phyloP scores from a whole-genome alignment of 23 tunicate species.

The Ciona savignyi region DNA sequence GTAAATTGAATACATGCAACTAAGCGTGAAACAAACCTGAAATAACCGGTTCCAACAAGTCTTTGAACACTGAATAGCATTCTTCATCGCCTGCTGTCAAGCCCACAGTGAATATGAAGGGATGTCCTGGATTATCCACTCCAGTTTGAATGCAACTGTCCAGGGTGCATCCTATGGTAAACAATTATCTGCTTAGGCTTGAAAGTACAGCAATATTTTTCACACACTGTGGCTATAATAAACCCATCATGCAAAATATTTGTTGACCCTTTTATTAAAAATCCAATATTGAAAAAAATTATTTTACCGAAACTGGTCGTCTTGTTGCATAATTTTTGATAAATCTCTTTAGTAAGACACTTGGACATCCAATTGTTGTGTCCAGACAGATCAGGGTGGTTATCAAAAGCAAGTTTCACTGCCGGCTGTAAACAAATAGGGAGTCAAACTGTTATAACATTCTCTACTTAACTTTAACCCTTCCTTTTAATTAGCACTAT shows the following conservation, averaged over 20 bases:
- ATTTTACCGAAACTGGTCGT: constrained; percentile 55
- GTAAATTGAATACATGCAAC: too few relatives aligned
- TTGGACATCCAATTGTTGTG: constrained; percentile 96
- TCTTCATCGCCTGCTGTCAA: constrained; percentile 95
- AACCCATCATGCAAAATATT: too few relatives aligned
- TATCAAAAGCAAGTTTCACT: constrained; percentile 5
- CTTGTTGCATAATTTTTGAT: constrained; percentile 43
- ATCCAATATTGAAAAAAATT: background rate
- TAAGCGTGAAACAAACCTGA: constrained; percentile 58
- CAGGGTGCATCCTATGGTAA: constrained; percentile 60
- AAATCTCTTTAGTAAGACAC: constrained; percentile 73
- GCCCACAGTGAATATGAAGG: constrained; percentile 95
- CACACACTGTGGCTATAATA: too few relatives aligned
- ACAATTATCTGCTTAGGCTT: too few relatives aligned
- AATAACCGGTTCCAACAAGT: constrained; percentile 81
- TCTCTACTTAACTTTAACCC: too few relatives aligned
- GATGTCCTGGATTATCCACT: constrained; percentile 93
- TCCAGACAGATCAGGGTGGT: constrained; percentile 66
- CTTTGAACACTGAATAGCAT: constrained; percentile 73
- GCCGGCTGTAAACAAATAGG: background rate
- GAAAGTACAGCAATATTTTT: too few relatives aligned
- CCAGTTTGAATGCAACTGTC: constrained; percentile 86
- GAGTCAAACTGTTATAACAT: background rate
- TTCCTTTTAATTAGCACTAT: too few relatives aligned
- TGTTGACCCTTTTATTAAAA: background rate